Evolutionary conservation across 2,797 vertebrate species (phyloP), one percentile per base, ranked within the genome.

Genomic region (Periparus ater): DNA sequence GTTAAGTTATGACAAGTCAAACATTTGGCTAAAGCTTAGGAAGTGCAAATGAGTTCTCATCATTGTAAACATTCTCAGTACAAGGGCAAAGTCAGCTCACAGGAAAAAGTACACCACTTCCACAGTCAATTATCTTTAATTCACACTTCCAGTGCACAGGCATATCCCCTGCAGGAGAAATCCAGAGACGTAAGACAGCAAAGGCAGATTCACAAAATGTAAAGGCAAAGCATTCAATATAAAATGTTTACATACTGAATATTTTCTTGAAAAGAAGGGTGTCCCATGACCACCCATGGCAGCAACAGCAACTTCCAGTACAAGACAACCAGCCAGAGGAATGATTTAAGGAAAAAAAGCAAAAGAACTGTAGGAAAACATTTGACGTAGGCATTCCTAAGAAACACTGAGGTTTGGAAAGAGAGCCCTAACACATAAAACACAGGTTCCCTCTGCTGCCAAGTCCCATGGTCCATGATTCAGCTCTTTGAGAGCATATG

Each of bases 1-100:
- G 54, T 36, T 91, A 89, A 88, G 91, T 68, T 83, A 78, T 38
- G 51, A 71, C 53, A 96, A 92, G 44, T 66, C 65, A 95, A 96
- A 95, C 71, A 92, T 79, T 87, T 82, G 61, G 80, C 54, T 87
- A 75, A 60, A 87, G 72, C 66, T 91, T 66, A 92, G 74, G 57
- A 94, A 80, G 30, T 34, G 10, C 62, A 88, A 91, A 84, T 72
- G 61, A 83, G 47, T 75, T 77, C 62, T 89, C 72, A 61, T 60
- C n/a, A 78, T 9, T 60, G 68, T 72, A 91, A 94, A 94, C 61
- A 92, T 45, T 72, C 44, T 66, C 45, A 71, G 32, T 30, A 55
- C 21, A 80, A 67, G 17, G 66, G 58, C 53, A 89, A 82, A 92
- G 60, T 57, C 78, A 88, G 61, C 54, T 75, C 72, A 85, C n/a